Percentiles rank a stretch among this genome's conserved stretches.
phyloP scores from a whole-genome alignment of 2,797 vertebrate genomes.

The Emydoidea blandingii region DNA sequence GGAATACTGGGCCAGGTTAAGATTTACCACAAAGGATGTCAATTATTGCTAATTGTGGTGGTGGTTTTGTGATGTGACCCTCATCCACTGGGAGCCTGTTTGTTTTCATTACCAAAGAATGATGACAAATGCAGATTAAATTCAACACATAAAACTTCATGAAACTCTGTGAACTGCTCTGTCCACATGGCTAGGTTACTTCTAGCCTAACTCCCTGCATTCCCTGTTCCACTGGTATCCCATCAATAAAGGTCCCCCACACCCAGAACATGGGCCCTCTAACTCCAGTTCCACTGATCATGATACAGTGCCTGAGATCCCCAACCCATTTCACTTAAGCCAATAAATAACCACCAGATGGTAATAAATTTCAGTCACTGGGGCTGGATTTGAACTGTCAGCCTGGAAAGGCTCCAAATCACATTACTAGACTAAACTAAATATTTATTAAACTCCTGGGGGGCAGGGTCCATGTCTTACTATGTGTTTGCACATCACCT shows the following conservation, averaged over 20 bases:
- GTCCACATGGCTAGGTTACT: not conserved
- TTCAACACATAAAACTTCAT: not conserved
- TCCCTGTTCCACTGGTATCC: not conserved
- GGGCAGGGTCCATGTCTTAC: conserved; percentile 56
- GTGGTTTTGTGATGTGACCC: not conserved
- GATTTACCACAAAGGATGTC: rapidly evolving
- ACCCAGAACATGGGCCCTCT: not conserved
- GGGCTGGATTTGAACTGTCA: conserved; percentile 12
- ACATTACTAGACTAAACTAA: conserved; percentile 56
- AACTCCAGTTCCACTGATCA: not conserved
- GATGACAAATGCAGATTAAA: not conserved
- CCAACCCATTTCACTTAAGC: not conserved
- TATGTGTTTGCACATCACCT: not conserved
- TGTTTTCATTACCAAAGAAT: not conserved
- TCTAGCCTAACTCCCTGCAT: not conserved
- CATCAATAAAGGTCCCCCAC: not conserved
- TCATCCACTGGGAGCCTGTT: not conserved
- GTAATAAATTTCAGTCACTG: not conserved
- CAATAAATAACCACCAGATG: not conserved
- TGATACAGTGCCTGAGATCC: not conserved
- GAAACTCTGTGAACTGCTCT: not conserved
- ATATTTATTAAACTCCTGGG: conserved; percentile 67
- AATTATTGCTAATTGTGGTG: not conserved
- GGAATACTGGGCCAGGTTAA: not conserved
- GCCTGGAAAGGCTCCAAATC: conserved; percentile 44